Percentiles rank a stretch among this genome's conserved stretches.
phyloP scores from a whole-genome alignment of 2,113 vertebrate species.

The Seriola quinqueradiata region DNA sequence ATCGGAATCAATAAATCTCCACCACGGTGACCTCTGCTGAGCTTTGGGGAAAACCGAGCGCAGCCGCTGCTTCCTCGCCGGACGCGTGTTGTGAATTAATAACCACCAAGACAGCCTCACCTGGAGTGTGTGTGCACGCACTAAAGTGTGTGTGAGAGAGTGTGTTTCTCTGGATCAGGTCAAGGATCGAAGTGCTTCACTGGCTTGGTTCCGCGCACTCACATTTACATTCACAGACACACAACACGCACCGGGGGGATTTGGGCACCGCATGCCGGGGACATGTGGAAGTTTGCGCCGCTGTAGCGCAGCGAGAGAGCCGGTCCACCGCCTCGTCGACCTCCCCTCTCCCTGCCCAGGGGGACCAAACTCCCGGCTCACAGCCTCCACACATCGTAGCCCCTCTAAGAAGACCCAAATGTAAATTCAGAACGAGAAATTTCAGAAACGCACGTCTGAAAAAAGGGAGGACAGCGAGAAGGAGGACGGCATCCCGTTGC shows the following conservation, averaged over 20 bases:
- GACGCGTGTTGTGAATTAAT: constrained; percentile 81
- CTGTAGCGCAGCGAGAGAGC: constrained; percentile 79
- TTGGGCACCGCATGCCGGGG: constrained; percentile 77
- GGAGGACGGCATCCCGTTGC: constrained; percentile 57
- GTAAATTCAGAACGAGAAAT: constrained; percentile 55
- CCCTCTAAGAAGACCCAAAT: constrained; percentile 57
- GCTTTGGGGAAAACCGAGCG: constrained; percentile 44
- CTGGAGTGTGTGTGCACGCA: constrained; percentile 60
- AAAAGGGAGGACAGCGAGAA: constrained; percentile 34
- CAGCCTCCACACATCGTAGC: constrained; percentile 30
- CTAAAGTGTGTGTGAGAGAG: constrained; percentile 20
- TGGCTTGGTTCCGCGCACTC: constrained; percentile 29
- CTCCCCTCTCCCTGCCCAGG: constrained; percentile 39
- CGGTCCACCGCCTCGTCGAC: constrained; percentile 55
- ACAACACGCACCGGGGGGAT: constrained; percentile 51
- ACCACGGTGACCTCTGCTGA: constrained; percentile 65
- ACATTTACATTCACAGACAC: constrained; percentile 21
- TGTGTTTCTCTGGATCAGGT: constrained; percentile 36
- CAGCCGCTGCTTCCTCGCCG: constrained; percentile 46
- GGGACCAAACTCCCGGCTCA: constrained; percentile 49
- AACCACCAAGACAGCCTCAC: constrained; percentile 71
- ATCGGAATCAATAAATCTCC: constrained; percentile 66
- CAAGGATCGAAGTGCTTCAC: constrained; percentile 55
- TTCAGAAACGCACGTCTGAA: constrained; percentile 36
- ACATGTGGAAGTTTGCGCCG: constrained; percentile 83